Evolutionary conservation across 2,797 vertebrate species (phyloP), one percentile per base, ranked within the genome.

Genomic region (Crenuchus spilurus): DNA sequence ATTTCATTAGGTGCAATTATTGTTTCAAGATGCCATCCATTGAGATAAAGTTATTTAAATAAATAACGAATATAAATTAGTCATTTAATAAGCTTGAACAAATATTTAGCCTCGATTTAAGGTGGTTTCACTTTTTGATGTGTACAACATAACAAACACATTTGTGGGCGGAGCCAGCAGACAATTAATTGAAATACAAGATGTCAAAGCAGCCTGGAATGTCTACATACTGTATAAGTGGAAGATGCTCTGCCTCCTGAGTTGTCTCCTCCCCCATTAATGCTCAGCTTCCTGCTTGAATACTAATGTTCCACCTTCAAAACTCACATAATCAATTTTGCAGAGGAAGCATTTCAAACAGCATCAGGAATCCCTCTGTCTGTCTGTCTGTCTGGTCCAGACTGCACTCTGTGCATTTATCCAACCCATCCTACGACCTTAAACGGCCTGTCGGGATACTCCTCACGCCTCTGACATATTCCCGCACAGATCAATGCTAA

Each of bases 401-500:
- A 70, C 70, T 42, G 35, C 16, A 63, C 39, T 58, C 85, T 52
- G n/a, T 61, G 85, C 87, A 80, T 76, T 75, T 70, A 30, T 77
- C 77, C 73, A n/a, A n/a, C 79, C 82, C 79, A 77, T 86, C 83
- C 81, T 85, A 87, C 82, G 82, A 72, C 82, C 82, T 42, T 49
- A 82, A 80, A 78, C 79, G 76, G 63, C 68, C 64, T 33, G 20
- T 31, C 18, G 22, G 9, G 54, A 28, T 72, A 75, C 69, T 74
- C 68, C 78, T 76, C 76, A 70, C 57, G 31, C 57, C 35, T 42
- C 18, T 60, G 39, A 62, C 55, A 64, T 61, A 70, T 81, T 80
- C 75, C 66, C 52, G 52, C 63, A 54, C 76, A 42, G 83, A 91
- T 92, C 87, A 80, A 90, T 92, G 52, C 30, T 60, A 52, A 80